Evolutionary conservation across 2,797 vertebrate genomes (phyloP).

Genomic region (Anguilla megastoma): DNA sequence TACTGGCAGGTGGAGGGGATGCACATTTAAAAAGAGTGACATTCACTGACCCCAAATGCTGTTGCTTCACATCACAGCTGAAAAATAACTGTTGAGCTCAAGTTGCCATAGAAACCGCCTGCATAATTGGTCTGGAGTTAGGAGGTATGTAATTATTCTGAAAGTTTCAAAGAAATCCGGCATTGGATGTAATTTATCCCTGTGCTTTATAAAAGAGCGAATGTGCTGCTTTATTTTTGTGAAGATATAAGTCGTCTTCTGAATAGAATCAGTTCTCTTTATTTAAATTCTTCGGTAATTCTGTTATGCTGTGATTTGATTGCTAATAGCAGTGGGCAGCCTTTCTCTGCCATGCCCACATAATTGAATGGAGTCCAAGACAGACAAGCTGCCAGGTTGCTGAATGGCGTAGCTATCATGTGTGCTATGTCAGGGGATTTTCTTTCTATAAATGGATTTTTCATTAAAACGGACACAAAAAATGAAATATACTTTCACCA

Average conservation of each 20-base stretch:
- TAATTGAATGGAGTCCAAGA: background rate
- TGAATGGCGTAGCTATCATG: background rate
- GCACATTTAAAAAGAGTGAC: too few relatives aligned
- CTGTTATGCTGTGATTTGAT: background rate
- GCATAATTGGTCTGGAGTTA: background rate
- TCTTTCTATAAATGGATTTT: background rate
- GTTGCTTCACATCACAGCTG: background rate
- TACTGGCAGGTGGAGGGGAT: background rate
- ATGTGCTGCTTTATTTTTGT: background rate
- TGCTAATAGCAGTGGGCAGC: background rate
- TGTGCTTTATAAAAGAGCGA: background rate
- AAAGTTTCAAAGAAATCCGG: background rate
- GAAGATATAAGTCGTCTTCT: background rate
- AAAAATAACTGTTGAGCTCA: background rate
- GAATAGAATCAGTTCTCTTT: background rate
- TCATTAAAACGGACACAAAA: background rate
- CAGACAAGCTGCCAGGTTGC: background rate
- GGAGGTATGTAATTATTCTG: background rate
- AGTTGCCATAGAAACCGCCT: slow-evolving; percentile 10
- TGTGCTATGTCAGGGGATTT: background rate
- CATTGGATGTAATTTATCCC: background rate
- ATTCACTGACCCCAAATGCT: slow-evolving; percentile 3
- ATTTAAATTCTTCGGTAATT: background rate
- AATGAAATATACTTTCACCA: background rate
- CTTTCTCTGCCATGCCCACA: background rate